Conservation (phyloP, 1,140 invertebrate species). For the Lepidurus arcticus region DNA sequence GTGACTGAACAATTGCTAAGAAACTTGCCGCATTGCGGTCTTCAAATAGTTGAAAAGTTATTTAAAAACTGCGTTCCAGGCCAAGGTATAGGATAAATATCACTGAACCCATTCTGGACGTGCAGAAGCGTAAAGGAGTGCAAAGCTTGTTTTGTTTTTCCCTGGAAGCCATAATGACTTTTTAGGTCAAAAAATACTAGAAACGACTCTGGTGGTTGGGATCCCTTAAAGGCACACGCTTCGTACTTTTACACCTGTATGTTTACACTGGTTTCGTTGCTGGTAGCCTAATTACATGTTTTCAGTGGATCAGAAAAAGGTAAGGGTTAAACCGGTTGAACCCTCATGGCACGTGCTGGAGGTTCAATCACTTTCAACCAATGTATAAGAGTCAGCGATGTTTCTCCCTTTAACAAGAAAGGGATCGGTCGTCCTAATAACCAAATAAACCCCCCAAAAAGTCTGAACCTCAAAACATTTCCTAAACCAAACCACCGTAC, state of each 20-base stretch:
- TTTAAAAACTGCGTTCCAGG: too few species aligned
- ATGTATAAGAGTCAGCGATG: not conserved
- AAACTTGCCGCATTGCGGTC: too few species aligned
- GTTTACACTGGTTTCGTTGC: not conserved
- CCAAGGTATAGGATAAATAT: too few species aligned
- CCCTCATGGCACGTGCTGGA: not conserved
- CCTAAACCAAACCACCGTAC: not conserved
- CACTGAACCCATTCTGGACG: too few species aligned
- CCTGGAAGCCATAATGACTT: not conserved
- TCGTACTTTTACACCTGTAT: not conserved
- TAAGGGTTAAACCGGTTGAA: not conserved
- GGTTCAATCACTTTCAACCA: not conserved
- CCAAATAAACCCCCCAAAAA: not conserved
- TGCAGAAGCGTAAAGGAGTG: too few species aligned
- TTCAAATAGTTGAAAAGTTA: too few species aligned
- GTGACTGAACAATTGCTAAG: too few species aligned
- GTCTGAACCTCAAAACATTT: not conserved
- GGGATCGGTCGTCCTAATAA: not conserved
- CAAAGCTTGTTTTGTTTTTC: not conserved
- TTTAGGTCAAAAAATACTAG: not conserved
- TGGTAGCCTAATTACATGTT: slow-evolving; percentile 5
- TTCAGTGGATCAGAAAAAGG: not conserved
- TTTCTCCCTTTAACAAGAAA: not conserved
- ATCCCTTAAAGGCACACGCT: not conserved
- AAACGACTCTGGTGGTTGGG: not conserved